These are phyloP conservation scores for Gephyroberyx darwinii DNA, from an alignment of 2,797 vertebrate species.

Conservation along the genomic window DNA sequence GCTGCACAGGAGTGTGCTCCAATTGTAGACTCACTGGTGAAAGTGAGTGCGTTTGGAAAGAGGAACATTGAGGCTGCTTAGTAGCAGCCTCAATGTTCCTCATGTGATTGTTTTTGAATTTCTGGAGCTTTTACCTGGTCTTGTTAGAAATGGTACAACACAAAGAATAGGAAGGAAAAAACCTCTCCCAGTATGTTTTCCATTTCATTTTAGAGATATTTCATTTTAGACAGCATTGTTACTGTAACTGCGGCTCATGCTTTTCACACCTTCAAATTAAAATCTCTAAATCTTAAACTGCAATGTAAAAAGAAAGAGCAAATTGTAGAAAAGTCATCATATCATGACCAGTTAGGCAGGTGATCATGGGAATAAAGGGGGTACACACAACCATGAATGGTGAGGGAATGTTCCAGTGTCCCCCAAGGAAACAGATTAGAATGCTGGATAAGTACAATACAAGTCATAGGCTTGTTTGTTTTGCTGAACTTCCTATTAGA, in stretches of 20 bases:
- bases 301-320: too few species aligned
- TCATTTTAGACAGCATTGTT: not conserved
- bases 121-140: constrained; percentile 28
- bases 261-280: too few species aligned
- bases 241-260: too few species aligned
- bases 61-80: constrained; percentile 16
- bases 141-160: not conserved
- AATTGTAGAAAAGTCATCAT: too few species aligned
- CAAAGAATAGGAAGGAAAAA: not conserved
- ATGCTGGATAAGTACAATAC: too few species aligned
- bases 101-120: constrained; percentile 37
- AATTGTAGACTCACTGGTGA: constrained; percentile 54
- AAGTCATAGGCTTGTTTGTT: too few species aligned
- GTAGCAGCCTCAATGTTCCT: too few species aligned
- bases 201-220: not conserved
- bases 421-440: not conserved
- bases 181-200: not conserved
- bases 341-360: not conserved
- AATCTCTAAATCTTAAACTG: too few species aligned
- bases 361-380: not conserved
- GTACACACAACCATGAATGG: not conserved
- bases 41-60: constrained; percentile 38
- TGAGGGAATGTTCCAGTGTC: not conserved
- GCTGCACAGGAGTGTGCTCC: constrained; percentile 54
- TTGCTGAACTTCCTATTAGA: too few species aligned